phyloP scores from a whole-genome alignment of 2,888 invertebrate genomes.

The Icerya purchasi region DNA sequence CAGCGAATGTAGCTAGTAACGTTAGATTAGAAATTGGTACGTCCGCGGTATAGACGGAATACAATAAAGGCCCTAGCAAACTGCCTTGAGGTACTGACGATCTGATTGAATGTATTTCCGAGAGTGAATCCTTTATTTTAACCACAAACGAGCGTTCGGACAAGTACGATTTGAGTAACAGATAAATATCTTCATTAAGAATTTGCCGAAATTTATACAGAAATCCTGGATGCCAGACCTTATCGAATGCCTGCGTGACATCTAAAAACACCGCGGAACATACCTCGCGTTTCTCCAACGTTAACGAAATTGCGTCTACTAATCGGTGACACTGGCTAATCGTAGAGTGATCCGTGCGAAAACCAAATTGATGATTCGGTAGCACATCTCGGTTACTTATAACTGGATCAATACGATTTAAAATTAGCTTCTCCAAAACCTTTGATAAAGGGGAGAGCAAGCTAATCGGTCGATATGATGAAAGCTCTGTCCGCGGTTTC shows the following conservation, averaged over 20 bases:
- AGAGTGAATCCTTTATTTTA: neutral
- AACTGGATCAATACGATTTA: too few species aligned
- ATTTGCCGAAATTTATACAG: neutral
- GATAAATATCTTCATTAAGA: neutral
- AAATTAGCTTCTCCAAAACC: neutral
- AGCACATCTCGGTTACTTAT: neutral
- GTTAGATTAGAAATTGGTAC: neutral
- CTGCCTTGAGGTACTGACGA: neutral
- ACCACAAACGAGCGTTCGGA: neutral
- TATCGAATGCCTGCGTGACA: neutral
- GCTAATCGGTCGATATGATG: neutral
- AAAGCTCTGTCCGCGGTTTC: neutral
- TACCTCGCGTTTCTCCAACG: neutral
- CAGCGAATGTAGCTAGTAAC: neutral
- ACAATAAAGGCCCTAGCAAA: neutral
- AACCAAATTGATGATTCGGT: neutral
- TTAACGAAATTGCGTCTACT: neutral
- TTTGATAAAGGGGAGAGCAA: neutral
- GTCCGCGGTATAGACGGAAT: neutral
- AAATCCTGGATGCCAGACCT: neutral
- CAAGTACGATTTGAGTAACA: neutral
- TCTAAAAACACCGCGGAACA: too few species aligned
- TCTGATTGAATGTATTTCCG: neutral
- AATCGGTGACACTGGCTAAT: neutral
- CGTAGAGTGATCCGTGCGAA: neutral